A percentile compares a stretch with the other conserved stretches of the same genome.
These are phyloP conservation scores for Drosophila bifasciata DNA, from an alignment of 1,140 invertebrate genomes.

Conservation along the genomic window DNA sequence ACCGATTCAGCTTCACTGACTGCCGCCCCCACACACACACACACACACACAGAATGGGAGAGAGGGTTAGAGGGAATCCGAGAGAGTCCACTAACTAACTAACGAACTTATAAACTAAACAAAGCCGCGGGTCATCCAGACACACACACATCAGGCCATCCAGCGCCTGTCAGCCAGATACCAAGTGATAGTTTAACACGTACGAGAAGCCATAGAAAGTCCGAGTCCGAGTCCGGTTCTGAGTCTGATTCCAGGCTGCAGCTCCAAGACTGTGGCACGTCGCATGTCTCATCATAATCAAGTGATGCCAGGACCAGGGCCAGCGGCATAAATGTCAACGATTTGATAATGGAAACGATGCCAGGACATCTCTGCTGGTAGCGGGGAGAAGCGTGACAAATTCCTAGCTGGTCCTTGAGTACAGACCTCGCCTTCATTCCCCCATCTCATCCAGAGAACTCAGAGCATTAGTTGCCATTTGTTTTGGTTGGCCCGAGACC, in stretches of 20 bases:
- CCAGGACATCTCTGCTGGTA: conserved; percentile 1
- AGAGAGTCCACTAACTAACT: conserved; percentile 61
- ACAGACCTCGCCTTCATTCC: conserved; percentile 4
- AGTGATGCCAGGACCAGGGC: conserved; percentile 61
- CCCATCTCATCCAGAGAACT: not conserved
- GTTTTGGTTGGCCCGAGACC: conserved; percentile 54
- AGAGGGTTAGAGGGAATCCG: conserved; percentile 1
- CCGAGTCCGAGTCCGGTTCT: not conserved
- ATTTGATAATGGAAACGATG: conserved; percentile 73
- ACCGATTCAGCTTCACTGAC: conserved; percentile 51
- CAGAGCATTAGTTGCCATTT: conserved; percentile 69
- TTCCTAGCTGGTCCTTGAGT: conserved; percentile 63
- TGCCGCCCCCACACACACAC: conserved; percentile 30
- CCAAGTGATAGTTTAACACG: conserved; percentile 71
- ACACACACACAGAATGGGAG: not conserved
- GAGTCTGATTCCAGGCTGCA: conserved; percentile 12
- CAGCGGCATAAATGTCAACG: conserved; percentile 80
- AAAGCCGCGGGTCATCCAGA: conserved; percentile 62
- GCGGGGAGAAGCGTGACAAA: conserved; percentile 55
- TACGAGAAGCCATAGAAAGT: conserved; percentile 29
- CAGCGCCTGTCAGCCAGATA: not conserved
- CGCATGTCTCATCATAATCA: conserved; percentile 74
- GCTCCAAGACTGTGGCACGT: conserved; percentile 13
- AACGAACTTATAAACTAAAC: conserved; percentile 76
- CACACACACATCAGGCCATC: not conserved